phyloP scores from a whole-genome alignment of 2,113 vertebrate genomes.

The Caretta caretta region DNA sequence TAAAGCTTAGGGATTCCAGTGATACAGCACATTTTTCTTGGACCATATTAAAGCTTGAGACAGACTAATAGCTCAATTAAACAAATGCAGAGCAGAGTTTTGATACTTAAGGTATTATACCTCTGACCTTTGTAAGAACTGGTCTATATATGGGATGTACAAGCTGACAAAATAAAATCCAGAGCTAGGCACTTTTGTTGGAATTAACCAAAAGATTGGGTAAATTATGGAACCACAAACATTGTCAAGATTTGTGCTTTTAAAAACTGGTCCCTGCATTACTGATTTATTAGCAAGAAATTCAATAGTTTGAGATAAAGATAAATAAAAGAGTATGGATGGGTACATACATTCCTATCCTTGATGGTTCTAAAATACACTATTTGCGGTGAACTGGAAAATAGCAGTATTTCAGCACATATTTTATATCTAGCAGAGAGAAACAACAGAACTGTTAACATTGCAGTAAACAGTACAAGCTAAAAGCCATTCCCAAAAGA shows the following conservation, averaged over 20 bases:
- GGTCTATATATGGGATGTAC: constrained; percentile 38
- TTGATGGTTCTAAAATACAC: constrained; percentile 77
- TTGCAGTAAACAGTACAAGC: constrained; percentile 51
- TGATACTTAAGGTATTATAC: constrained; percentile 40
- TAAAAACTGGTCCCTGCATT: constrained; percentile 73
- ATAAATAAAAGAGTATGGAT: constrained; percentile 80
- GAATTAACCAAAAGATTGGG: constrained; percentile 74
- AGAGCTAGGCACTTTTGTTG: constrained; percentile 47
- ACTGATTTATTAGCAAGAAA: constrained; percentile 79
- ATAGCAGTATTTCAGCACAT: constrained; percentile 67
- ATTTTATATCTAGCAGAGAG: constrained; percentile 64
- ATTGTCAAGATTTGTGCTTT: constrained; percentile 70
- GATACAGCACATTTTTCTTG: not conserved
- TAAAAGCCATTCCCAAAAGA: constrained; percentile 62
- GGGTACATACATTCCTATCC: constrained; percentile 73
- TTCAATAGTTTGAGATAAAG: constrained; percentile 70
- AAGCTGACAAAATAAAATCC: constrained; percentile 35
- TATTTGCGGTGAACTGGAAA: constrained; percentile 76
- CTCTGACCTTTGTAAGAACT: not conserved
- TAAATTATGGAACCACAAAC: constrained; percentile 79
- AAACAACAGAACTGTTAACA: constrained; percentile 72
- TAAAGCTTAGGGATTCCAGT: not conserved
- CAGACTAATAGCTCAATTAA: constrained; percentile 65
- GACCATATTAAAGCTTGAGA: constrained; percentile 12
- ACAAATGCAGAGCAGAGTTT: constrained; percentile 15